Evolutionary conservation across 2,888 invertebrate genomes (phyloP), one percentile per base, ranked within the genome.

Genomic region (Eupithecia abbreviata): DNA sequence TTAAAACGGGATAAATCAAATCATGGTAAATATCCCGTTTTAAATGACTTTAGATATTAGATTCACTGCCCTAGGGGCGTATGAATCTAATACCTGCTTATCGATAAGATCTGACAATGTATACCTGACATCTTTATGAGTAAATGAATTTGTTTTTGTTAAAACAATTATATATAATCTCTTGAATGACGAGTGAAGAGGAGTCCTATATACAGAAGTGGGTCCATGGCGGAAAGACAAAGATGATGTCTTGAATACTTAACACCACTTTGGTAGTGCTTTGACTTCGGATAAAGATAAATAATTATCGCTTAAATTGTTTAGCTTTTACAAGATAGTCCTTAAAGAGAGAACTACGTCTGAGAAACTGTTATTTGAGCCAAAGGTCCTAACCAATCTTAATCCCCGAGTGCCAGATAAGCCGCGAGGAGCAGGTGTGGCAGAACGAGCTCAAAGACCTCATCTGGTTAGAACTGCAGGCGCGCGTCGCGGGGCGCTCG

Each of bases 401-500:
- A 62, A 62, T 58, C 30, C 65, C 67, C 49, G 73, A 67, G 71
- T 73, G 55, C 5, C 92, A 97, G 96, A 96, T 97, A 87, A 98
- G 98, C 84, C 96, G 97, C 81, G 98, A 98, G 89, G 98, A 98
- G 88, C 96, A 97, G 79, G 95, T 97, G 67, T 98, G 98, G 97
- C 98, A 98, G 91, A 98, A 97, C 83, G 97, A 98, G 93, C 92
- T 98, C 72, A 98, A 98, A 91, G 98, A 98, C 92, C 95, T 98
- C 83, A 97, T 98, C 84, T 99, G 98, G 98, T 91, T 98, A 83
- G 98, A 98, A 93, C 93, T 99, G 79, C 98, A 98, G 91, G 98
- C 98, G 0, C 97, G 96, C 95, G 96, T 97, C 82, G 97, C 97
- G 0, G 97, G 97, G 81, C 95, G 97, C 70, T 96, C 96, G 1